phyloP scores from a whole-genome alignment of 1,140 invertebrate genomes.

The Caligus rogercresseyi region DNA sequence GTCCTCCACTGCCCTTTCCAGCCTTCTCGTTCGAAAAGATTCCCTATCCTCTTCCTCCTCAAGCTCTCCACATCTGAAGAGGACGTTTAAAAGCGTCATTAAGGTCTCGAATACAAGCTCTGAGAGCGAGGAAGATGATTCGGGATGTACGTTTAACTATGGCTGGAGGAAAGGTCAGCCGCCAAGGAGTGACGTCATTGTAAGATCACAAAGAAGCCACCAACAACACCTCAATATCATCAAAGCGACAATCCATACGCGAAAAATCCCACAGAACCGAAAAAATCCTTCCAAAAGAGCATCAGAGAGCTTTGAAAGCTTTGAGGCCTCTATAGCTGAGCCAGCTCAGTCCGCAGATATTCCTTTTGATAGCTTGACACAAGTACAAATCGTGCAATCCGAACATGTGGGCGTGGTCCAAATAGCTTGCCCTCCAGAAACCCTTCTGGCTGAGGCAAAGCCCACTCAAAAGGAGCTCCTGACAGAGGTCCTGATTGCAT shows the following conservation, averaged over 20 bases:
- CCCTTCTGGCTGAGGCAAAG: background rate
- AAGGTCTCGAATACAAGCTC: background rate
- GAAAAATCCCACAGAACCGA: too few species aligned
- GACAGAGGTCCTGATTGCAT: too few species aligned
- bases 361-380: background rate
- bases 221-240: background rate
- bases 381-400: background rate
- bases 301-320: background rate
- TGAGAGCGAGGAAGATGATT: background rate
- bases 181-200: slow-evolving; percentile 6
- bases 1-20: background rate
- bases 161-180: slow-evolving; percentile 19
- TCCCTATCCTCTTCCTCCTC: background rate
- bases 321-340: background rate
- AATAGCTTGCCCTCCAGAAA: background rate
- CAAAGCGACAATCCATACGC: too few species aligned
- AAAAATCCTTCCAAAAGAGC: too few species aligned
- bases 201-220: background rate
- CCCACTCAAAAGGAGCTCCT: background rate
- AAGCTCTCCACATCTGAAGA: background rate
- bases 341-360: background rate
- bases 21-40: background rate
- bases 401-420: background rate
- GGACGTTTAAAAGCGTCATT: background rate
- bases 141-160: background rate